Percentiles rank a stretch among this genome's conserved stretches.
Evolutionary conservation across 2,888 invertebrate species (phyloP).

Genomic region (Amphiduros pacificus): DNA sequence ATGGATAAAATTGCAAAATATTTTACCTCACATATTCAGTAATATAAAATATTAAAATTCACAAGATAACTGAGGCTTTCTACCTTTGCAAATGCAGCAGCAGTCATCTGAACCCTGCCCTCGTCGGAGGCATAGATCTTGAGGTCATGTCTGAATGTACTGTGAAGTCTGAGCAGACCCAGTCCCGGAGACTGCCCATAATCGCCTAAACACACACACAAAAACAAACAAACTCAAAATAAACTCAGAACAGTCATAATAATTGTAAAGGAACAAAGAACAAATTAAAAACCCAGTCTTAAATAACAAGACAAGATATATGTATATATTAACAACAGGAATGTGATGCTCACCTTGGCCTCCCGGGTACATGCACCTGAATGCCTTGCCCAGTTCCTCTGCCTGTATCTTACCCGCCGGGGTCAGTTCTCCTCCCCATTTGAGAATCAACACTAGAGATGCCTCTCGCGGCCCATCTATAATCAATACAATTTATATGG

Average conservation of each 20-base stretch:
- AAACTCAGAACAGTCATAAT: not conserved
- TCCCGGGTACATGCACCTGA: conserved; percentile 99
- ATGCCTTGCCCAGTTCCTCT: conserved; percentile 94
- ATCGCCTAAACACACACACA: conserved; percentile 64
- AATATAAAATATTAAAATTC: too few species aligned
- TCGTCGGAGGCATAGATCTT: conserved; percentile 99
- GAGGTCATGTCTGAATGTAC: conserved; percentile 96
- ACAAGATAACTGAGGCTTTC: too few species aligned
- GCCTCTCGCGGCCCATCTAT: conserved; percentile 83
- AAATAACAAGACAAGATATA: too few species aligned
- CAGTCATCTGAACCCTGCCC: conserved; percentile 99
- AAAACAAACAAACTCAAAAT: not conserved
- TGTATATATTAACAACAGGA: too few species aligned
- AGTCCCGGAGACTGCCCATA: conserved; percentile 93
- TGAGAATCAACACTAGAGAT: conserved; percentile 91
- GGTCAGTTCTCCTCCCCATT: conserved; percentile 99
- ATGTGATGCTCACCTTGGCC: conserved; percentile 80
- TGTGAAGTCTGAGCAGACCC: conserved; percentile 91
- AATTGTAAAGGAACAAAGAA: too few species aligned
- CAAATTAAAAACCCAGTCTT: too few species aligned
- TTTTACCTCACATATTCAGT: too few species aligned
- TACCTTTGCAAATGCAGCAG: conserved; percentile 95
- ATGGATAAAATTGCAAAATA: not conserved
- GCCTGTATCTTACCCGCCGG: conserved; percentile 97
- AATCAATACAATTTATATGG: too few species aligned